A percentile compares a stretch with the other conserved stretches of the same genome.
Evolutionary conservation across 2,888 invertebrate species (phyloP).

Genomic region (Chrysomela aeneicollis): DNA sequence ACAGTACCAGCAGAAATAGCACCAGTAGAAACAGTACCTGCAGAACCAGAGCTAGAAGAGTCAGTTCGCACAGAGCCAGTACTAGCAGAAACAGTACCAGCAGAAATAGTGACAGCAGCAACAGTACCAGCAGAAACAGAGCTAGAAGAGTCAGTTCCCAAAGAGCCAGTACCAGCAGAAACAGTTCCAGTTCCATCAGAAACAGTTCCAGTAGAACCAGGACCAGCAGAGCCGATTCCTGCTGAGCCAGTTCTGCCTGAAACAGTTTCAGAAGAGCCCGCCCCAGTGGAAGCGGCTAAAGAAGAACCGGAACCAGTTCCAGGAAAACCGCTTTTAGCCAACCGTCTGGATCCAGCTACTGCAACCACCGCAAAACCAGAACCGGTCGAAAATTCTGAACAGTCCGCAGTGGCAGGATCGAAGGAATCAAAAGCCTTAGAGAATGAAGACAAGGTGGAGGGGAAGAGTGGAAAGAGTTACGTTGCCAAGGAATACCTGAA

Average conservation of each 20-base stretch:
- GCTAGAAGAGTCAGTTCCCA: constrained; percentile 4
- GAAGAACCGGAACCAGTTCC: no score
- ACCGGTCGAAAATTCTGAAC: constrained; percentile 9
- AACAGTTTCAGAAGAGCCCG: constrained; percentile 14
- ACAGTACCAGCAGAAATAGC: not conserved
- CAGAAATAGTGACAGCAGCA: not conserved
- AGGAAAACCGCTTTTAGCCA: not conserved
- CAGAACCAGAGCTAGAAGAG: constrained; percentile 25
- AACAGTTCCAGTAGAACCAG: not conserved
- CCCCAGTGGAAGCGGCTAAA: constrained; percentile 14
- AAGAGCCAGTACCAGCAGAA: not conserved
- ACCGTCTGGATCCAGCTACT: not conserved
- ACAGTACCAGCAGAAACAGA: not conserved
- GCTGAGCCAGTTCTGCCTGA: constrained; percentile 11
- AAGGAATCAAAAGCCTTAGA: not conserved
- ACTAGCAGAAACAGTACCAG: not conserved
- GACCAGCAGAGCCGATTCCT: constrained; percentile 19
- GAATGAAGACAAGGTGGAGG: not conserved
- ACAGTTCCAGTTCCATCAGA: constrained; percentile 3
- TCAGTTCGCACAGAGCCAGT: constrained; percentile 3
- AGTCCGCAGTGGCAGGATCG: constrained; percentile 11
- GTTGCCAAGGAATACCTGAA: constrained; percentile 28
- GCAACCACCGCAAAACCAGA: constrained; percentile 2
- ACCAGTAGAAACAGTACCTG: constrained; percentile 6
- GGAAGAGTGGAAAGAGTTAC: constrained; percentile 5